Evolutionary conservation across 2,888 invertebrate genomes (phyloP).

Genomic region (Colostygia pectinataria): DNA sequence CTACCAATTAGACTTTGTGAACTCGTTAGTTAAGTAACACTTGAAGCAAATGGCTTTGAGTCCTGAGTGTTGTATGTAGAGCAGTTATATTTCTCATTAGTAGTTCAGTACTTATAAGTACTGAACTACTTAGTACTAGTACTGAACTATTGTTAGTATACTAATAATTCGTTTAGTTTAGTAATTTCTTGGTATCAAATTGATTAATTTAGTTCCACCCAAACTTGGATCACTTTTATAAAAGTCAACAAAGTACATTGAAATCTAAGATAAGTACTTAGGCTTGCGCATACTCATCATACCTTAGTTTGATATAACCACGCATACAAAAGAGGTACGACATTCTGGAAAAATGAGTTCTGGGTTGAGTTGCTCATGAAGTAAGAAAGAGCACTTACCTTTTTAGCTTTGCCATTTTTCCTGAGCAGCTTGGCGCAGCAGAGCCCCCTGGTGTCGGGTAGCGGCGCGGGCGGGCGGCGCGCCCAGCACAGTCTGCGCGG

Average conservation of each 20-base stretch:
- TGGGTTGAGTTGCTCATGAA: not conserved
- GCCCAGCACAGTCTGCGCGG: constrained; percentile 73
- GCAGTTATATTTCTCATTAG: constrained; percentile 10
- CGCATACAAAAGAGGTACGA: too few relatives aligned
- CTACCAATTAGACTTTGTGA: constrained; percentile 20
- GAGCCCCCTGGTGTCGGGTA: constrained; percentile 89
- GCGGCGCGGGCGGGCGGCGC: constrained; percentile 73
- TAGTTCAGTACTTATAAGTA: not conserved
- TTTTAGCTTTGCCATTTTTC: constrained; percentile 92
- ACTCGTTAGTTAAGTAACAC: constrained; percentile 20
- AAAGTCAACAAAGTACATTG: too few relatives aligned
- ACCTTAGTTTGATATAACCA: too few relatives aligned
- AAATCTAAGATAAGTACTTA: too few relatives aligned
- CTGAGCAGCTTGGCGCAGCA: constrained; percentile 91
- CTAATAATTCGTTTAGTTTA: too few relatives aligned
- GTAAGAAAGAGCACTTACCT: constrained; percentile 76
- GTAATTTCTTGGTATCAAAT: too few relatives aligned
- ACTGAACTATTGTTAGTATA: too few relatives aligned
- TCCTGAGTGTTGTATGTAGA: not conserved
- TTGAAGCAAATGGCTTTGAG: constrained; percentile 12
- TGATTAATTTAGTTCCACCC: too few relatives aligned
- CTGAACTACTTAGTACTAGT: too few relatives aligned
- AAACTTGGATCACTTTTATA: too few relatives aligned
- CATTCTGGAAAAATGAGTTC: too few relatives aligned
- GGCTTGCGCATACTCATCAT: too few relatives aligned